Base-by-base conservation (phyloP, 2,888 invertebrate genomes). In the Mamestra brassicae region DNA sequence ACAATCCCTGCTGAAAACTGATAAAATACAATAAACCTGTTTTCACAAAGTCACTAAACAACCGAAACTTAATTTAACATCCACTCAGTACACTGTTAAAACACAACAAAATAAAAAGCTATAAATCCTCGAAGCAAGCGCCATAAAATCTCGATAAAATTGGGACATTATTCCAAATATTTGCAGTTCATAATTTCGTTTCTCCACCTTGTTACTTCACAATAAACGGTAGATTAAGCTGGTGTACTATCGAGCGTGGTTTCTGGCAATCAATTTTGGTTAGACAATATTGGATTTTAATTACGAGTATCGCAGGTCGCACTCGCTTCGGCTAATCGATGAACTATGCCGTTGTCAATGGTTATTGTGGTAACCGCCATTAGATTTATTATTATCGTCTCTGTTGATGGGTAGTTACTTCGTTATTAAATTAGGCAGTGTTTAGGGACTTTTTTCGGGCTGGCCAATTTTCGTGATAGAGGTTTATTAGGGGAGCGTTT, bases 231-330 rank as follows among this genome's bases (percentile, higher is more conserved):
- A 90, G 87, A 89, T 89, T 89, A 90, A 85, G 81, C 85, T 83
- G 78, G 84, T 78, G 74, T 81, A 76, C 71, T 77, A 86, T 76
- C 85, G 89, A 90, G 88, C 90, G 90, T 87, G 93, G 92, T 93
- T 90, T 90, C 90, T 88, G 90, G 92, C 93, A 95, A 96, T 96
- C 95, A 96, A 95, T 95, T 95, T 96, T 93, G 94, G 96, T 96
- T 95, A 94, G 94, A 95, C 96, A 96, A 96, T 96, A 96, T 96
- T 96, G 95, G 95, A 94, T 96, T 96, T 96, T 95, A 96, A 96
- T 96, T 96, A 96, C 94, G 93, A 93, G 94, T 94, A 94, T 93
- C 93, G 93, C 90, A 90, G 90, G 90, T 92, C 88, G 89, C 83
- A 90, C 86, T 89, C 88, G 89, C 87, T 87, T 83, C 87, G 80